Percentiles rank a stretch among this genome's conserved stretches.
Evolutionary conservation across 1,140 invertebrate species (phyloP).

Genomic region (Calosoma granatense): DNA sequence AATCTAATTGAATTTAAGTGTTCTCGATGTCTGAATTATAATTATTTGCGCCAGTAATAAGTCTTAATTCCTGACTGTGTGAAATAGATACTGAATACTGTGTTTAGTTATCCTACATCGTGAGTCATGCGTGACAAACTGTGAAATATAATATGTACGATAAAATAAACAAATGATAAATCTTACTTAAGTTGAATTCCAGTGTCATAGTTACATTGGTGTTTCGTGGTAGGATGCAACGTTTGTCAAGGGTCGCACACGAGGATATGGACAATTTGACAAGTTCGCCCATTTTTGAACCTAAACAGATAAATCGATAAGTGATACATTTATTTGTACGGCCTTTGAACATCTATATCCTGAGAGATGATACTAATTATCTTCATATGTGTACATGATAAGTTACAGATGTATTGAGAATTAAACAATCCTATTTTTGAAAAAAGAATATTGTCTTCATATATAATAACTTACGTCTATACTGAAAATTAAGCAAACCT

Average conservation of each 20-base stretch:
- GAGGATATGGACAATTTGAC: conserved; percentile 42
- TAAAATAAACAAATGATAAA: neutral
- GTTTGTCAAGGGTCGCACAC: conserved; percentile 40
- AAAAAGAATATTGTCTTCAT: no score
- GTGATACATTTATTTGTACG: neutral
- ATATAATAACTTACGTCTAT: no score
- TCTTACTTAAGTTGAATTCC: conserved; percentile 47
- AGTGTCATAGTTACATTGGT: conserved; percentile 49
- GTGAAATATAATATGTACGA: neutral
- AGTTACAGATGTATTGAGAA: no score
- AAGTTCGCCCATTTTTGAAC: conserved; percentile 46
- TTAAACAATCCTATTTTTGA: no score
- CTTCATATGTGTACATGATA: neutral
- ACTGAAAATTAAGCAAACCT: no score
- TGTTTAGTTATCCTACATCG: no score
- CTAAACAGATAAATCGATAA: conserved; percentile 36
- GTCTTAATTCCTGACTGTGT: no score
- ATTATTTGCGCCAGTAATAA: no score
- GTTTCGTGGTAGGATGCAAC: conserved; percentile 48
- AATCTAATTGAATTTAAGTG: no score
- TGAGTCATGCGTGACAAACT: no score
- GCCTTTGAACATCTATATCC: neutral
- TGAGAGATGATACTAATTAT: neutral
- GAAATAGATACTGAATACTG: no score
- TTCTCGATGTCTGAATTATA: no score